Base-by-base conservation (phyloP, 1,140 invertebrate species). In the Brachionus sp. region DNA sequence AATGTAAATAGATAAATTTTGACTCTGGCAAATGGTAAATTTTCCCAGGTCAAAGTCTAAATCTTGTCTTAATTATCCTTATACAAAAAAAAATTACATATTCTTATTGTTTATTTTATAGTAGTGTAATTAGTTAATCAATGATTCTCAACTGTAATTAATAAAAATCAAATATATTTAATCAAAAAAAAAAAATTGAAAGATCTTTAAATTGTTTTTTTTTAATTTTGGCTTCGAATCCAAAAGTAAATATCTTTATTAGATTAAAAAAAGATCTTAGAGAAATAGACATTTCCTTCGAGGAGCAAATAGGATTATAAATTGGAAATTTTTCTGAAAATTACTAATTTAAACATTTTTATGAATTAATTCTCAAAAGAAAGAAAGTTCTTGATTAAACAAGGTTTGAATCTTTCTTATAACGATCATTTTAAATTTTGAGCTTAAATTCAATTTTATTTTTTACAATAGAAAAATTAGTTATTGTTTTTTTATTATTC, bases 161-260 rank as follows among this genome's bases (percentile, higher is more conserved):
- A 70, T 37, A 70, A 70, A 29, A 70, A 70, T 70, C 16, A 70
- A 37, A 70, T 37, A 39, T 37, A 37, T 39, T 37, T 39, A 68
- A 29, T n/a, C 25, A 68, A 68, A 68, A 68, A 25, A 23, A 25
- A 25, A 64, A 25, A 25, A 12, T 29, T 29, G 35, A 70, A 39
- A 39, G n/a, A n/a, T 66, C 13, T 33, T 66, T 66, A 33, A 66
- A n/a, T 70, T 70, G 39, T 37, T 70, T 68, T 39, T 39, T 70
- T 39, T 7, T 19, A 70, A 70, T 70, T 70, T 70, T 70, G 66
- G 66, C 66, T 70, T 70, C 37, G 66, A 70, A 70, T 70, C 66
- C 66, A 70, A 70, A 70, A 70, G 12, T 2, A 70, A 9, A 10
- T 16, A 37, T 7, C 9, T n/a, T 66, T 2, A 33, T 25, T 66